A percentile compares a stretch with the other conserved stretches of the same genome.
phyloP scores from a whole-genome alignment of 2,888 invertebrate genomes.

The Pheosia tremula region DNA sequence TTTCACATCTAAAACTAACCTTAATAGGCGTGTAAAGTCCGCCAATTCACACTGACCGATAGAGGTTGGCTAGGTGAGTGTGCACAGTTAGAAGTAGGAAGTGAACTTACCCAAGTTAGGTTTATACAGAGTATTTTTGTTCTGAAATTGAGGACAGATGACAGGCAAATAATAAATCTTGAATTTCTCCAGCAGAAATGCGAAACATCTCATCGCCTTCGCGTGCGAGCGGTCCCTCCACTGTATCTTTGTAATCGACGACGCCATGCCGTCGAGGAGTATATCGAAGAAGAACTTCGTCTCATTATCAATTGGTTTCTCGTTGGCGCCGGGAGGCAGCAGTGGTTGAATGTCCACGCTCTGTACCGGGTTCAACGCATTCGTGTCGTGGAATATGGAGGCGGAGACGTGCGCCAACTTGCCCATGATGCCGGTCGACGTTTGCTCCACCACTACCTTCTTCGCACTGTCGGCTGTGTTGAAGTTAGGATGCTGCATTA shows the following conservation, averaged over 20 bases:
- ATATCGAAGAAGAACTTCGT: conserved; percentile 95
- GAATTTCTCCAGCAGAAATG: conserved; percentile 96
- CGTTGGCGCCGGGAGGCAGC: conserved; percentile 92
- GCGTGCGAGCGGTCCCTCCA: conserved; percentile 94
- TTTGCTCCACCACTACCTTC: conserved; percentile 77
- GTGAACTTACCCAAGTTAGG: conserved; percentile 88
- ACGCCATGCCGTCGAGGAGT: conserved; percentile 95
- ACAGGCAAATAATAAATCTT: conserved; percentile 95
- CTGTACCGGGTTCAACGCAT: conserved; percentile 89
- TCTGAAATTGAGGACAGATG: conserved; percentile 94
- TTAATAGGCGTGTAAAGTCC: too few relatives aligned
- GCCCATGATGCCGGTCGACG: conserved; percentile 81
- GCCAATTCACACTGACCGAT: too few relatives aligned
- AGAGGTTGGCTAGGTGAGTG: too few relatives aligned
- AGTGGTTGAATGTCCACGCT: conserved; percentile 92
- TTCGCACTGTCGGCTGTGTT: conserved; percentile 72
- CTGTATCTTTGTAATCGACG: conserved; percentile 94
- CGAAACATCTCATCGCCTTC: conserved; percentile 93
- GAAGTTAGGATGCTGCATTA: conserved; percentile 86
- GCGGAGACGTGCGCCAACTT: conserved; percentile 84
- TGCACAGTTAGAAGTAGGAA: too few relatives aligned
- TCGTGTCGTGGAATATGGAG: conserved; percentile 89
- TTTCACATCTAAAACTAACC: too few relatives aligned
- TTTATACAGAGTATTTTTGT: conserved; percentile 91
- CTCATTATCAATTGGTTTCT: conserved; percentile 93